phyloP scores from a whole-genome alignment of 92 coral and sea anemone species.

The Palythoa grandiflora region DNA sequence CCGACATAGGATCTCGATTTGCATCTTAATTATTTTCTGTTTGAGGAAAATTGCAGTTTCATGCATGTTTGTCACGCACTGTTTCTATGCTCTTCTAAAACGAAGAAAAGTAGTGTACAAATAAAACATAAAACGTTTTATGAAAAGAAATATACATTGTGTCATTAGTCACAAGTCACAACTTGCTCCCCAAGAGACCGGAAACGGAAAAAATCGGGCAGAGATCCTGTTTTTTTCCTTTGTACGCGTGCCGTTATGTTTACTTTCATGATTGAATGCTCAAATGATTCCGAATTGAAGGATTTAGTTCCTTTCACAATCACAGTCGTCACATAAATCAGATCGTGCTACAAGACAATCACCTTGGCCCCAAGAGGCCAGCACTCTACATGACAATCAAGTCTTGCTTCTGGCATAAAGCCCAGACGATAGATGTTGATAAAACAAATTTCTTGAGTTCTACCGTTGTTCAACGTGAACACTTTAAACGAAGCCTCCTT shows the following conservation, averaged over 20 bases:
- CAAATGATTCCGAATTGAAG: conserved; percentile 22
- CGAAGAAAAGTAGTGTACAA: conserved; percentile 31
- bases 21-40: neutral
- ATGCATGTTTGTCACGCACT: conserved; percentile 22
- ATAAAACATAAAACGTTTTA: neutral
- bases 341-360: conserved; percentile 3
- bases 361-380: conserved; percentile 37
- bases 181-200: conserved; percentile 4
- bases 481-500: neutral
- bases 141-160: conserved; percentile 2
- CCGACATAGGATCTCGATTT: conserved; percentile 4
- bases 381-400: conserved; percentile 13
- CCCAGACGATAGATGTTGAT: conserved; percentile 6
- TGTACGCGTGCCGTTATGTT: conserved; percentile 50
- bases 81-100: conserved; percentile 34
- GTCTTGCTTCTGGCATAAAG: conserved; percentile 22
- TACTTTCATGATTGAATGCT: conserved; percentile 5
- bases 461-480: neutral
- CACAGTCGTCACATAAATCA: neutral
- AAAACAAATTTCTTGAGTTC: neutral
- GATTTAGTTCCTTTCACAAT: conserved; percentile 38
- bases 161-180: neutral
- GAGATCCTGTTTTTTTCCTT: conserved; percentile 32
- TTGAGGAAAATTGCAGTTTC: conserved; percentile 4
- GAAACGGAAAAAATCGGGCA: conserved; percentile 27